Evolutionary conservation across 2,888 invertebrate genomes (phyloP).

Genomic region (Tetheella fluctuosa): DNA sequence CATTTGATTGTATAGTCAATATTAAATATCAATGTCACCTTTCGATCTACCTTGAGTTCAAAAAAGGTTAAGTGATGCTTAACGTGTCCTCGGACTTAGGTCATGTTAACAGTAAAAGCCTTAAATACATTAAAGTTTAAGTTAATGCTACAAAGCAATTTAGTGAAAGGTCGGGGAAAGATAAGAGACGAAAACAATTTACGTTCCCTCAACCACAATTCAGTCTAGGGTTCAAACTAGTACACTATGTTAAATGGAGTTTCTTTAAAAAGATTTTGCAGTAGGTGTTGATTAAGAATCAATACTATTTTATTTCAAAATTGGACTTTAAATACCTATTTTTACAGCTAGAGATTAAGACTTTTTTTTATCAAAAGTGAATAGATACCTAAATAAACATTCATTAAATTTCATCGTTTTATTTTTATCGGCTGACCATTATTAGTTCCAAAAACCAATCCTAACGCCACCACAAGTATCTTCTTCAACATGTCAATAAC

Average conservation of each 20-base stretch:
- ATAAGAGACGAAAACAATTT: background rate
- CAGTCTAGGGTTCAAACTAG: background rate
- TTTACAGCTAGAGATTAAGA: too few species aligned
- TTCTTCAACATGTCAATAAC: background rate
- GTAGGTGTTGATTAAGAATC: background rate
- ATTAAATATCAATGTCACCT: conserved; percentile 3
- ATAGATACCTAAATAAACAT: too few species aligned
- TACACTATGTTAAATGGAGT: background rate
- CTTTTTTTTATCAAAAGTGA: too few species aligned
- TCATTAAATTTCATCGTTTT: too few species aligned
- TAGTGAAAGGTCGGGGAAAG: background rate
- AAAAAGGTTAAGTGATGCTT: conserved; percentile 7
- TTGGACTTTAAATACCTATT: too few species aligned
- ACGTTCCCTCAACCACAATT: background rate
- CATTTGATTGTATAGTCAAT: background rate
- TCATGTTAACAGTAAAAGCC: conserved; percentile 9
- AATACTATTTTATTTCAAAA: too few species aligned
- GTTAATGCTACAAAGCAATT: background rate
- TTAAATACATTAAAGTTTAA: conserved; percentile 9
- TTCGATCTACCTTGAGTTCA: background rate
- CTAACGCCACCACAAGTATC: background rate
- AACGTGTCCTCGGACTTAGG: background rate
- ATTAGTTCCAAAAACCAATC: background rate
- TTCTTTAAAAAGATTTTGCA: background rate
- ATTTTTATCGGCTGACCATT: background rate